Conservation (phyloP, 2,888 invertebrate genomes). For the Leptopterna dolabrata region DNA sequence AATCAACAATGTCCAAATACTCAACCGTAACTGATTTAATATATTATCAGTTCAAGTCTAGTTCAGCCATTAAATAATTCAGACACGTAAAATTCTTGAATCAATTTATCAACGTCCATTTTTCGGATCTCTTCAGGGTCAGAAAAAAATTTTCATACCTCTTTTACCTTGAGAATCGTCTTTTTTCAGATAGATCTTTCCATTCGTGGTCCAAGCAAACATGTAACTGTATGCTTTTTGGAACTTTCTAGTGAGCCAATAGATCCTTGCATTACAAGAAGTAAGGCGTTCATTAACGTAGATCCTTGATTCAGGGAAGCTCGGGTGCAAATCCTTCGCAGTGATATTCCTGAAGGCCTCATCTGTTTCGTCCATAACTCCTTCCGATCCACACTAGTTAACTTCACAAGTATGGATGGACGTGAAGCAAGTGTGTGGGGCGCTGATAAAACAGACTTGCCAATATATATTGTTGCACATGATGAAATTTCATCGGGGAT, state of each 20-base stretch:
- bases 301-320: not conserved
- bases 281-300: not conserved
- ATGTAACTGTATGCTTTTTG: not conserved
- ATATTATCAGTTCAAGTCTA: no score
- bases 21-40: no score
- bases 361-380: not conserved
- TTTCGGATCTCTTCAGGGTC: not conserved
- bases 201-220: not conserved
- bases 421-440: not conserved
- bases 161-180: not conserved
- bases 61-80: no score
- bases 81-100: not conserved
- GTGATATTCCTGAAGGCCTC: not conserved
- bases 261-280: not conserved
- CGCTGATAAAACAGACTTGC: not conserved
- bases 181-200: slow-evolving; percentile 8
- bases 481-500: not conserved
- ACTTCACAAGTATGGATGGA: not conserved
- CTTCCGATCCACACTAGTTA: not conserved
- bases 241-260: not conserved
- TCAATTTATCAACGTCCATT: not conserved
- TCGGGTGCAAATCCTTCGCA: not conserved
- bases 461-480: not conserved
- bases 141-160: slow-evolving; percentile 4
- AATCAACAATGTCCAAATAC: not conserved